Evolutionary conservation across 2,888 invertebrate genomes (phyloP).

Genomic region (Sphecodes monilicornis): DNA sequence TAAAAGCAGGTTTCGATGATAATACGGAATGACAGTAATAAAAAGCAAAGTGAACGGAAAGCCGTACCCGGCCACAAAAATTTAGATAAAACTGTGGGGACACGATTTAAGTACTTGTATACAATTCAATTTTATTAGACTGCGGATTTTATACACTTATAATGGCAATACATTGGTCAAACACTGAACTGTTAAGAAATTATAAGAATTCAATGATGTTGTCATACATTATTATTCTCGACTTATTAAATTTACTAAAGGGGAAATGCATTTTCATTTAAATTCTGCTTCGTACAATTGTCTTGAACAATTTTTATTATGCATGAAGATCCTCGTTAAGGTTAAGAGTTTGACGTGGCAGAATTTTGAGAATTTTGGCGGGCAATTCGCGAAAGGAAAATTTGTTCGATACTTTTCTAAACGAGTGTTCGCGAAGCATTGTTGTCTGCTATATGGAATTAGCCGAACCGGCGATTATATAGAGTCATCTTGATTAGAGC

Average conservation of each 20-base stretch:
- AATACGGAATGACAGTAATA: background rate
- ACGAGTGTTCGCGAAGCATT: background rate
- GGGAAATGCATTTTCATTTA: background rate
- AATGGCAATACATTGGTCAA: background rate
- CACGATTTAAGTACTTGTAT: background rate
- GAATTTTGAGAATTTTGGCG: too few relatives aligned
- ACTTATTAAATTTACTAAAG: too few relatives aligned
- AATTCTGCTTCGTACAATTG: background rate
- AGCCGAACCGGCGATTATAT: background rate
- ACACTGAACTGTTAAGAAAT: too few relatives aligned
- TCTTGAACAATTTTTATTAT: too few relatives aligned
- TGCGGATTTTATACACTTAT: background rate
- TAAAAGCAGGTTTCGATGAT: background rate
- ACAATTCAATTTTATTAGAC: background rate
- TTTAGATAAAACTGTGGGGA: background rate
- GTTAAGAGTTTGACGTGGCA: too few relatives aligned
- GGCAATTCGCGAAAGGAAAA: background rate
- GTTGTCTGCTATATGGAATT: background rate
- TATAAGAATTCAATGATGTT: too few relatives aligned
- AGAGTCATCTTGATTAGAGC: constrained; percentile 6
- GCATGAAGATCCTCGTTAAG: too few relatives aligned
- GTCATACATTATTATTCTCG: too few relatives aligned
- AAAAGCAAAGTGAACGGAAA: background rate
- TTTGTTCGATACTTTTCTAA: background rate
- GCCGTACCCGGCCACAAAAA: background rate